phyloP scores from a whole-genome alignment of 2,888 invertebrate genomes.

The Volucella bombylans region DNA sequence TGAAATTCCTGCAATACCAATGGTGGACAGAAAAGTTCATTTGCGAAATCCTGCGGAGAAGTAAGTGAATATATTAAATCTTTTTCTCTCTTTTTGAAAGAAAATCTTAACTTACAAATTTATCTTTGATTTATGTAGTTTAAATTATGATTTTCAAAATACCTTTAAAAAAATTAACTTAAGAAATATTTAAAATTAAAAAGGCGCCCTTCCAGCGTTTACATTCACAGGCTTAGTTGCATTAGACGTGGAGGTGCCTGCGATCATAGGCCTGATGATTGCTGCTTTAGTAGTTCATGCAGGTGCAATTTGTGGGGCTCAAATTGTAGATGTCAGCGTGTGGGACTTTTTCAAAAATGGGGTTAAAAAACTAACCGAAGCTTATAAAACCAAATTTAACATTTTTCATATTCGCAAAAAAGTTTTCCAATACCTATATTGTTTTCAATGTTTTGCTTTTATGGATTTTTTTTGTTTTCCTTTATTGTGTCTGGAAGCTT shows the following conservation, averaged over 20 bases:
- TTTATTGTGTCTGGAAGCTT: too few relatives aligned
- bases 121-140: too few relatives aligned
- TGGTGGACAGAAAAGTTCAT: background rate
- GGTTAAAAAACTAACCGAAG: slow-evolving; percentile 56
- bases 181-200: slow-evolving; percentile 8
- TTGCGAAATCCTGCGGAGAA: background rate
- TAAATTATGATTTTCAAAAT: background rate
- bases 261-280: slow-evolving; percentile 68
- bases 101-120: too few relatives aligned
- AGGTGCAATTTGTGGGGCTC: slow-evolving; percentile 74
- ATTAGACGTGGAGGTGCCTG: slow-evolving; percentile 71
- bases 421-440: slow-evolving; percentile 21
- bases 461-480: too few relatives aligned
- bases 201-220: slow-evolving; percentile 60
- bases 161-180: background rate
- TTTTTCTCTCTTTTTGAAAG: too few relatives aligned
- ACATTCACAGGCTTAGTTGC: slow-evolving; percentile 62
- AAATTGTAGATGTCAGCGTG: slow-evolving; percentile 74
- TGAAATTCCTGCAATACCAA: background rate
- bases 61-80: slow-evolving; percentile 5
- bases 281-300: slow-evolving; percentile 73
- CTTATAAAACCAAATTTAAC: background rate
- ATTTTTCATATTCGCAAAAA: too few relatives aligned
- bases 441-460: background rate
- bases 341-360: slow-evolving; percentile 75